These are phyloP conservation scores for Phortica magna DNA, from an alignment of 2,888 invertebrate genomes.

Conservation along the genomic window DNA sequence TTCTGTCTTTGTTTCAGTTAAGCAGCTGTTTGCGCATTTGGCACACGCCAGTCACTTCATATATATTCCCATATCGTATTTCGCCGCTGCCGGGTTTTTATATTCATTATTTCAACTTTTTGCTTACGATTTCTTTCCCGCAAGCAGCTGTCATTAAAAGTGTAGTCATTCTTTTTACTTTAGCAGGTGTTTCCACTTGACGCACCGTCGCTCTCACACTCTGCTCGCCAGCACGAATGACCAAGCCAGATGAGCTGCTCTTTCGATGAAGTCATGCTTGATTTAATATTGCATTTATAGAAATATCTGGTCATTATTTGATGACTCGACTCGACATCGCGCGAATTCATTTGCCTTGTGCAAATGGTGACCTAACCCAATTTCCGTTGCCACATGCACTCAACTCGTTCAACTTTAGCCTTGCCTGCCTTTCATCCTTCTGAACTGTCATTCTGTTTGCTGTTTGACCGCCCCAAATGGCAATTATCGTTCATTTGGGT, in stretches of 20 bases:
- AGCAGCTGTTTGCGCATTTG: slow-evolving; percentile 6
- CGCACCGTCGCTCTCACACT: no score
- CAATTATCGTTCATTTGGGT: slow-evolving; percentile 18
- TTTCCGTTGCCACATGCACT: not conserved
- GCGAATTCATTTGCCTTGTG: not conserved
- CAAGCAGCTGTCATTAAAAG: slow-evolving; percentile 19
- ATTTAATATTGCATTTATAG: not conserved
- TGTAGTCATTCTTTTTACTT: not conserved
- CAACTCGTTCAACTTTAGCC: not conserved
- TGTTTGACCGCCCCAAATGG: no score
- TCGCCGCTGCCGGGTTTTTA: not conserved
- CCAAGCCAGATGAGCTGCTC: not conserved
- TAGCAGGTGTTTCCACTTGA: slow-evolving; percentile 5
- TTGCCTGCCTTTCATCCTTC: no score
- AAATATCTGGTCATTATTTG: not conserved
- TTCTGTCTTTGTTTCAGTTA: not conserved
- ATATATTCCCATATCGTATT: not conserved
- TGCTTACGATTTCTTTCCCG: not conserved
- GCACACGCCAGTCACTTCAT: slow-evolving; percentile 12
- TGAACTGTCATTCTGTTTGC: no score
- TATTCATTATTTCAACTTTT: not conserved
- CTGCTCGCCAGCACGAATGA: not conserved
- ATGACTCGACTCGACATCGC: not conserved
- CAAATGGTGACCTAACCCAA: not conserved
- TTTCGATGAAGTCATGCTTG: not conserved